Evolutionary conservation across 2,797 vertebrate genomes (phyloP), one percentile per base, ranked within the genome.

Genomic region (Eleutherodactylus coqui): DNA sequence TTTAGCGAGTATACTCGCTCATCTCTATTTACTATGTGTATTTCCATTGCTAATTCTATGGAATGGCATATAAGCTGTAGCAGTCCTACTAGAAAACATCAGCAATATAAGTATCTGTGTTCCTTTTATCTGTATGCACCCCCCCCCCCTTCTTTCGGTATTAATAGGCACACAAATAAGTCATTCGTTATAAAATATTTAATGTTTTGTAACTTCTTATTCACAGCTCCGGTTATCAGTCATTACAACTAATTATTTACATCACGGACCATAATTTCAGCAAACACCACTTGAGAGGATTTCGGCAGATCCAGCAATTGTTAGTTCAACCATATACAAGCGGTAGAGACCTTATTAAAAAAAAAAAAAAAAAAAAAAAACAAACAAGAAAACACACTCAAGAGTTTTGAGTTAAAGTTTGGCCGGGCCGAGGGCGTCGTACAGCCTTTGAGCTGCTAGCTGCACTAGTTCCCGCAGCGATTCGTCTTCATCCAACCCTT

Each of bases 381-480:
- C 32, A 6, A 4, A 32, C 24, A 43, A 17, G n/a, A n/a, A n/a
- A n/a, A n/a, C n/a, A n/a, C n/a, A n/a, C n/a, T n/a, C n/a, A n/a
- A n/a, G n/a, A n/a, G n/a, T n/a, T n/a, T n/a, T n/a, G n/a, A n/a
- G 21, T 87, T 76, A 87, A 5, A 80, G 51, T 10, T 45, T 75
- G 14, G 93, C 92, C 0, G 97, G 97, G 29, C 94, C 95, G 62
- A 98, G 95, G 9, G 96, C 96, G 78, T 98, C 97, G 16, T 97
- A 96, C 8, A 99, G 96, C 9, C 97, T 93, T 86, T 97, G 97
- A 0, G 96, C 94, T 0, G 98, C 96, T 43, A 97, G 90, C 34
- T 99, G 97, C 83, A 99, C 94, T 97, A 98, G 96, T 89, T 99
- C 98, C 41, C 94, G 94, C 77, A 99, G 95, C 49, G 96, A 92